phyloP scores from a whole-genome alignment of 2,113 vertebrate genomes.

The Trematocara macrostoma region DNA sequence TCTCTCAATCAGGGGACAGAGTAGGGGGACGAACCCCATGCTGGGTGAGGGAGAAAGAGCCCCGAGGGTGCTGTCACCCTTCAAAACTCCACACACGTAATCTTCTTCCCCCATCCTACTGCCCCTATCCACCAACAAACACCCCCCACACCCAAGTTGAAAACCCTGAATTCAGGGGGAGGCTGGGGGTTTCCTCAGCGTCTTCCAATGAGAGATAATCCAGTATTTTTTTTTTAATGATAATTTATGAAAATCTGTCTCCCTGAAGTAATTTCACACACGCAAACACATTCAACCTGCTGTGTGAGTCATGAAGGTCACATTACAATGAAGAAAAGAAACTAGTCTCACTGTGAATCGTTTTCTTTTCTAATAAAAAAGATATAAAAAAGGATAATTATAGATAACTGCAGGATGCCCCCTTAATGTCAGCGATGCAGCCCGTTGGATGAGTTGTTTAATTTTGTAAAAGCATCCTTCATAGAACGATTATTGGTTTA shows the following conservation, averaged over 20 bases:
- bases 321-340: not conserved
- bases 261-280: not conserved
- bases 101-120: not conserved
- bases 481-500: not conserved
- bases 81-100: not conserved
- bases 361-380: not conserved
- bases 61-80: conserved; percentile 12
- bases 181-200: not conserved
- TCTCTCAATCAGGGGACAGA: not conserved
- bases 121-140: not conserved
- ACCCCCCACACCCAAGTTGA: not conserved
- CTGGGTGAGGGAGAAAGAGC: conserved; percentile 8
- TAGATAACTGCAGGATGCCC: not conserved
- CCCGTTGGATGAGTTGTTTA: not conserved
- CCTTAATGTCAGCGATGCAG: not conserved
- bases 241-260: conserved; percentile 26
- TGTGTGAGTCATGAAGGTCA: not conserved
- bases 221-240: not conserved
- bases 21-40: not conserved
- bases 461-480: not conserved
- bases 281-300: not conserved
- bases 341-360: not conserved
- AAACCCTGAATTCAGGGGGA: not conserved
- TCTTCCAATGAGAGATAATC: not conserved
- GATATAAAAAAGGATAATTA: not conserved